Percentiles rank a stretch among this genome's conserved stretches.
Conservation (phyloP, 92 coral and sea anemone species). For the Pocillopora grandis region DNA sequence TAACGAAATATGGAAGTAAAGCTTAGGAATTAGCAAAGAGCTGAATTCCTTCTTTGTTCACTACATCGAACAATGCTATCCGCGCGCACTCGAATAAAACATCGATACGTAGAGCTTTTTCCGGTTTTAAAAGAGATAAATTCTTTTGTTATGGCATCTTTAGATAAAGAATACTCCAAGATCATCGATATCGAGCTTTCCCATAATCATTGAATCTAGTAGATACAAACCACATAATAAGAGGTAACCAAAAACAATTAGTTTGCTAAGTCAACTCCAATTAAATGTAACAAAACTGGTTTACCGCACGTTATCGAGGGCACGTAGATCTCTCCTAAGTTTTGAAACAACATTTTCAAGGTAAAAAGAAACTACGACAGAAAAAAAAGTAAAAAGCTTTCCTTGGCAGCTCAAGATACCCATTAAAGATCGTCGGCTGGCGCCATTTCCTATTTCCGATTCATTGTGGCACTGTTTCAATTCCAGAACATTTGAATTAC, state of each 20-base stretch:
- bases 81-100: not conserved
- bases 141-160: not conserved
- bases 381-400: constrained; percentile 1
- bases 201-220: not conserved
- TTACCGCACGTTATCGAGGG: constrained; percentile 25
- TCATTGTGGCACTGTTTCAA: not conserved
- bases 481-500: not conserved
- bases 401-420: not conserved
- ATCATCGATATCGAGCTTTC: not conserved
- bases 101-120: not conserved
- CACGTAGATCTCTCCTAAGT: constrained; percentile 17
- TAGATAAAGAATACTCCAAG: constrained; percentile 5
- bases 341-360: not conserved
- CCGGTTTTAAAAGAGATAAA: not conserved
- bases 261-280: constrained; percentile 26
- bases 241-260: constrained; percentile 20
- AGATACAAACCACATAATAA: constrained; percentile 34
- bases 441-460: constrained; percentile 23
- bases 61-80: not conserved
- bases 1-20: not conserved
- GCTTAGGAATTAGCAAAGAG: not conserved
- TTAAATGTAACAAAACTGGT: constrained; percentile 22
- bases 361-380: constrained; percentile 2
- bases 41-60: not conserved
- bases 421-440: constrained; percentile 3